Percentiles rank a stretch among this genome's conserved stretches.
Evolutionary conservation across 2,113 vertebrate species (phyloP).

Genomic region (Lepisosteus osseus): DNA sequence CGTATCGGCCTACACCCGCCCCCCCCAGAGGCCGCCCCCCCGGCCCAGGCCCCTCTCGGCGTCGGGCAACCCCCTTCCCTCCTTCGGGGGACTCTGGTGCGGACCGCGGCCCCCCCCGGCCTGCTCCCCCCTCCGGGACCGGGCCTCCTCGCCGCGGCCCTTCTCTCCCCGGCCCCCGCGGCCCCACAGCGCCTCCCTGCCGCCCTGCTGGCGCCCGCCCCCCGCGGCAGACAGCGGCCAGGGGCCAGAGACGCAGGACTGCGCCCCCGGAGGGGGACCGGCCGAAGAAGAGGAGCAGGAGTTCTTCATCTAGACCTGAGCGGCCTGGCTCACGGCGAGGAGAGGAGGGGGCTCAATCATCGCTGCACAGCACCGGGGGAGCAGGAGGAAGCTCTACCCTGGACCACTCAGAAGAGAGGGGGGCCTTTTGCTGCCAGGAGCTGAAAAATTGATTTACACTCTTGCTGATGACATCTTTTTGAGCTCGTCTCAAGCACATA

Average conservation of each 20-base stretch:
- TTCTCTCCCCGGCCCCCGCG: slow-evolving; percentile 12
- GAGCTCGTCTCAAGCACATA: too few species aligned
- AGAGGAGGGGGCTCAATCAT: not conserved
- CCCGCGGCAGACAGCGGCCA: slow-evolving; percentile 14
- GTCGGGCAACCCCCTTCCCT: slow-evolving; percentile 32
- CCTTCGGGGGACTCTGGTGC: slow-evolving; percentile 28
- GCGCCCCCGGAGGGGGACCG: not conserved
- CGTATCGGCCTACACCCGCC: slow-evolving; percentile 79
- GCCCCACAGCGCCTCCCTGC: slow-evolving; percentile 11
- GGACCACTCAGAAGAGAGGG: not conserved
- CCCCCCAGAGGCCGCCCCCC: slow-evolving; percentile 25
- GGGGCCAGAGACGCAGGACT: not conserved
- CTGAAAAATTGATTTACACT: too few species aligned
- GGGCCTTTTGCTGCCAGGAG: too few species aligned
- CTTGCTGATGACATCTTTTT: too few species aligned
- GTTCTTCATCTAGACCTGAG: slow-evolving; percentile 73
- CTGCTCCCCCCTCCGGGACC: slow-evolving; percentile 30
- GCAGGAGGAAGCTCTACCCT: slow-evolving; percentile 10
- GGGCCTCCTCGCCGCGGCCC: slow-evolving; percentile 9
- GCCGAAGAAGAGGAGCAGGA: slow-evolving; percentile 60
- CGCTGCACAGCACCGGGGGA: slow-evolving; percentile 35
- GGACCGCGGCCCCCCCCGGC: slow-evolving; percentile 35
- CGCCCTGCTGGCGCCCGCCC: slow-evolving; percentile 23
- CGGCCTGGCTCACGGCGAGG: not conserved
- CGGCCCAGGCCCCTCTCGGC: slow-evolving; percentile 48